Percentiles rank a stretch among this genome's conserved stretches.
These are phyloP conservation scores for Eupsilia transversa DNA, from an alignment of 2,888 invertebrate genomes.

Conservation along the genomic window DNA sequence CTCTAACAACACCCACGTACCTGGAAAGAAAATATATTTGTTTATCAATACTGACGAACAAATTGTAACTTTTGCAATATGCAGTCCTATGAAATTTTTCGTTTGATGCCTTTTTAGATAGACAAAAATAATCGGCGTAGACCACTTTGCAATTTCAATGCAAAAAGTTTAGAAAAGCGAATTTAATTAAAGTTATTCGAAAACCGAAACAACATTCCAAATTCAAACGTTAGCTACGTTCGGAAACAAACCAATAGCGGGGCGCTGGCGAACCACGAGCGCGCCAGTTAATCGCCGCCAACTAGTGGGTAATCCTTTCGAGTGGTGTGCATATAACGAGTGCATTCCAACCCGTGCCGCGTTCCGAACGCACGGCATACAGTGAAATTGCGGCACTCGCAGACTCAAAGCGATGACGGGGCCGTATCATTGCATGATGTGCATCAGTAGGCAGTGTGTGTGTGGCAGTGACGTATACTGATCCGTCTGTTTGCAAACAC, in stretches of 20 bases:
- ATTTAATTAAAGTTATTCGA: conserved; percentile 76
- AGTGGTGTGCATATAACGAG: conserved; percentile 87
- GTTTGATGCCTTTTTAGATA: background rate
- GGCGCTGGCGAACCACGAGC: conserved; percentile 81
- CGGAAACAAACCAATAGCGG: conserved; percentile 81
- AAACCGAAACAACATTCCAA: conserved; percentile 75
- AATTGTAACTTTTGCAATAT: conserved; percentile 10
- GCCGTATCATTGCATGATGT: conserved; percentile 84
- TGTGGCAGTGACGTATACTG: conserved; percentile 66
- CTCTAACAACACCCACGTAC: conserved; percentile 87
- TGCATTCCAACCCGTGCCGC: conserved; percentile 80
- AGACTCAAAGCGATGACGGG: conserved; percentile 84
- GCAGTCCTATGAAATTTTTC: background rate
- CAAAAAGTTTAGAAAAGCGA: conserved; percentile 53
- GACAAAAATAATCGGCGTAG: conserved; percentile 21
- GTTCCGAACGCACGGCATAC: conserved; percentile 74
- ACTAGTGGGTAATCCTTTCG: conserved; percentile 88
- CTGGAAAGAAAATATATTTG: conserved; percentile 77
- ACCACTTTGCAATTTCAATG: conserved; percentile 40
- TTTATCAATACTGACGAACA: conserved; percentile 58
- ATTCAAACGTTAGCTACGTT: conserved; percentile 79
- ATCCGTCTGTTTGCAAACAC: conserved; percentile 58
- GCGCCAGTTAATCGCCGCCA: conserved; percentile 86
- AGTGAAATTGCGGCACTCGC: conserved; percentile 84
- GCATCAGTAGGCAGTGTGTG: conserved; percentile 70